phyloP scores from a whole-genome alignment of 53 echinoderm and acorn worm genomes.

The Apostichopus leukothele region DNA sequence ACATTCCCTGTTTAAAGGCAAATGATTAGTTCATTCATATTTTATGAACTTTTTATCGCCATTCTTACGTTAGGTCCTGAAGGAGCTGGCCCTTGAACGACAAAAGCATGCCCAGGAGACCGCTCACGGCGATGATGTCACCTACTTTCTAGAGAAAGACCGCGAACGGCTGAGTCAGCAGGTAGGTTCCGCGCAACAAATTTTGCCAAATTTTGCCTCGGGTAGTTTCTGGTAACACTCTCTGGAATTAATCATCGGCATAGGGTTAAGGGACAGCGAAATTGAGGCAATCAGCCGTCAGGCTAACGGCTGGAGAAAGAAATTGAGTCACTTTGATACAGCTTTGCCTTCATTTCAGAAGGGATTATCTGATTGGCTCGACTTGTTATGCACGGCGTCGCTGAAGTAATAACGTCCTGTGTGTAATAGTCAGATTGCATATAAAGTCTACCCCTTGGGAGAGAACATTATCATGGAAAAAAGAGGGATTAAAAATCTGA shows the following conservation, averaged over 20 bases:
- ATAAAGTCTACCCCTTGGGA: neutral
- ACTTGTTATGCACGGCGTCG: neutral
- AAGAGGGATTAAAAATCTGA: neutral
- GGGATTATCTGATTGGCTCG: conserved; percentile 28
- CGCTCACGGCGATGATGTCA: conserved; percentile 97
- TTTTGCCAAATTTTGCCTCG: neutral
- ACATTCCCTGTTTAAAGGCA: neutral
- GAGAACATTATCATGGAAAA: neutral
- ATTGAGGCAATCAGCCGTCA: conserved; percentile 33
- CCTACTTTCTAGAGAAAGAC: conserved; percentile 95
- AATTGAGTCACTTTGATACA: conserved; percentile 26
- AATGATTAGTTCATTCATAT: conserved; percentile 36
- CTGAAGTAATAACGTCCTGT: neutral
- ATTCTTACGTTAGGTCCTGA: conserved; percentile 63
- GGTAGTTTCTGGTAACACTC: conserved; percentile 10
- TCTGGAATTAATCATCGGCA: conserved; percentile 25
- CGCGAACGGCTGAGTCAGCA: conserved; percentile 94
- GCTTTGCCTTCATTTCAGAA: conserved; percentile 9
- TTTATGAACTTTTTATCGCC: conserved; percentile 4
- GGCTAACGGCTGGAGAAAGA: conserved; percentile 20
- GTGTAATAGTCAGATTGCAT: neutral
- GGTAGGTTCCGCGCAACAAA: conserved; percentile 53
- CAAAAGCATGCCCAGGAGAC: conserved; percentile 91
- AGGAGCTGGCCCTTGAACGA: conserved; percentile 83
- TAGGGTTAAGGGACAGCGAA: neutral